A percentile compares a stretch with the other conserved stretches of the same genome.
phyloP scores from a whole-genome alignment of 2,888 invertebrate genomes.

The Nomada fucata region DNA sequence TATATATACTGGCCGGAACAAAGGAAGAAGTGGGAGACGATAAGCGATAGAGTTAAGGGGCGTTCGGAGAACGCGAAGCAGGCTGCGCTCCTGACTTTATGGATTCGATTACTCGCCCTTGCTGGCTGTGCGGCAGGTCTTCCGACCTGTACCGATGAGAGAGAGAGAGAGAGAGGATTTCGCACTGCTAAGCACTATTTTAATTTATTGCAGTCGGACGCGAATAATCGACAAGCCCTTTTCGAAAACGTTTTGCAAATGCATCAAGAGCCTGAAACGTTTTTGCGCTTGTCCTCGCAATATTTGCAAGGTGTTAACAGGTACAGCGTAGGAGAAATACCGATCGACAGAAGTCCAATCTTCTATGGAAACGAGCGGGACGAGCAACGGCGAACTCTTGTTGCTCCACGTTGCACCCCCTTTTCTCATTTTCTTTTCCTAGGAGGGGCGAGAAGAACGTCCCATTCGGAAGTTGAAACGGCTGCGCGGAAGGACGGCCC shows the following conservation, averaged over 20 bases:
- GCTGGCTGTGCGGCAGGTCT: slow-evolving; percentile 69
- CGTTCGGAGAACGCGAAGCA: slow-evolving; percentile 63
- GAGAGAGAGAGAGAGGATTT: neutral
- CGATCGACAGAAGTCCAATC: slow-evolving; percentile 8
- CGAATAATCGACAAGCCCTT: slow-evolving; percentile 59
- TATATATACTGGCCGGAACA: neutral
- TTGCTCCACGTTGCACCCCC: neutral
- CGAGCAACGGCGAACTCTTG: neutral
- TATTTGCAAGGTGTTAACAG: neutral
- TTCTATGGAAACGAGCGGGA: neutral
- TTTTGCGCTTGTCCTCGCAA: no score
- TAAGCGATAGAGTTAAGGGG: slow-evolving; percentile 7
- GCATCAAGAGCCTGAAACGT: slow-evolving; percentile 38
- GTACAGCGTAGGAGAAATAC: neutral
- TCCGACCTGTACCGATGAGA: slow-evolving; percentile 14
- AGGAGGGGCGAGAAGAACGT: slow-evolving; percentile 33
- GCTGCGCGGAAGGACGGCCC: slow-evolving; percentile 55
- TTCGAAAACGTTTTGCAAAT: slow-evolving; percentile 57
- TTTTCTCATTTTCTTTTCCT: neutral
- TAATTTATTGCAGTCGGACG: slow-evolving; percentile 66
- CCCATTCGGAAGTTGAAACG: slow-evolving; percentile 58
- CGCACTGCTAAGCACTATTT: slow-evolving; percentile 63
- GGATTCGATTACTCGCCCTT: slow-evolving; percentile 73
- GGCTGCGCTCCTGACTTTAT: slow-evolving; percentile 66
- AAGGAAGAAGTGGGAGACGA: neutral